A percentile compares a stretch with the other conserved stretches of the same genome.
phyloP scores from a whole-genome alignment of 2,113 vertebrate species.

The Oreochromis niloticus region DNA sequence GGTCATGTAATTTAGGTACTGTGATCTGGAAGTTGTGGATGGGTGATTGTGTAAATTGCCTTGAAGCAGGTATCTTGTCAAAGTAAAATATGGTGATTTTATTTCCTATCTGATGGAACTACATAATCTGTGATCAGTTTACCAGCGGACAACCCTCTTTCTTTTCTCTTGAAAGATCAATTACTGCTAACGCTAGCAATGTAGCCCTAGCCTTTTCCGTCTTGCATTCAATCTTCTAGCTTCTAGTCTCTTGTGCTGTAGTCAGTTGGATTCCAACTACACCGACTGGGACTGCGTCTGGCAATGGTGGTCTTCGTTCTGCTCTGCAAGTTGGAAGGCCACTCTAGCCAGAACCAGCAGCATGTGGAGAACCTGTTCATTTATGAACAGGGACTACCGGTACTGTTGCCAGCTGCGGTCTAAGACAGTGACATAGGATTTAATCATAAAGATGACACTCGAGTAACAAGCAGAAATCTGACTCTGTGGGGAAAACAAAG shows the following conservation, averaged over 20 bases:
- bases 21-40: neutral
- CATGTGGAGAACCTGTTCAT: neutral
- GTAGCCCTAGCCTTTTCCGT: neutral
- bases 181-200: neutral
- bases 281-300: neutral
- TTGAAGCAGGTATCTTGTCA: neutral
- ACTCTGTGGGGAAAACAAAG: neutral
- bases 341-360: neutral
- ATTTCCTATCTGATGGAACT: neutral
- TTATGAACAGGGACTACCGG: neutral
- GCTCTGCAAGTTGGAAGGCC: neutral
- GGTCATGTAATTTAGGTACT: neutral
- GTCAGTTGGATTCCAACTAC: neutral
- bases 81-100: neutral
- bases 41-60: neutral
- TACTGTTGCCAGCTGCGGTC: neutral
- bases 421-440: neutral
- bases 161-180: neutral
- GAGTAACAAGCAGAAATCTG: neutral
- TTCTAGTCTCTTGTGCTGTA: neutral
- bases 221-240: neutral
- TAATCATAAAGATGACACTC: neutral
- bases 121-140: neutral
- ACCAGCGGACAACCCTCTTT: neutral
- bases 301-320: neutral